These are phyloP conservation scores for Sciurus vulgaris DNA, from an alignment of 2,797 vertebrate species.

Conservation along the genomic window DNA sequence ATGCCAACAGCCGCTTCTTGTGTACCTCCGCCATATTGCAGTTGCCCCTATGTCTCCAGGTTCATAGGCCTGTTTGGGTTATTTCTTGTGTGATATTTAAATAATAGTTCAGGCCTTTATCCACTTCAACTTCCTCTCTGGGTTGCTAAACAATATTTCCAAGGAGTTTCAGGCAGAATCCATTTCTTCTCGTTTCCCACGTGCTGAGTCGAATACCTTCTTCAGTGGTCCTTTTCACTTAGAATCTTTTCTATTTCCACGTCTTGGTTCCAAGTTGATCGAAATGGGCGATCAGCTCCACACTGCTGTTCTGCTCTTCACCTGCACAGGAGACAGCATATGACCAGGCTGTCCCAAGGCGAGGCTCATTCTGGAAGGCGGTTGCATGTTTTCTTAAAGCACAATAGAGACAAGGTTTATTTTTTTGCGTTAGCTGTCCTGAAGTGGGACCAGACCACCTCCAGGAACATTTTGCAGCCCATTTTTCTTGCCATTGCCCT, in stretches of 20 bases:
- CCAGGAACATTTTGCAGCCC: not conserved
- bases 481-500: not conserved
- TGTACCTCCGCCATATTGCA: not conserved
- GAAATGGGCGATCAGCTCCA: not conserved
- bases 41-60: not conserved
- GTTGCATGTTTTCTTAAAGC: not conserved
- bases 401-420: not conserved
- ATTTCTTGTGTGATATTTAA: not conserved
- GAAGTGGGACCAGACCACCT: not conserved
- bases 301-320: not conserved
- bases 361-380: not conserved
- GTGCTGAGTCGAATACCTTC: slow-evolving; percentile 45
- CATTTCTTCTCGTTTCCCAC: slow-evolving; percentile 47
- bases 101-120: not conserved
- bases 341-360: not conserved
- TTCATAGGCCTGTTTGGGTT: not conserved
- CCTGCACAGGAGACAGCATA: not conserved
- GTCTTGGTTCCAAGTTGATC: not conserved
- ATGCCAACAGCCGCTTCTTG: not conserved
- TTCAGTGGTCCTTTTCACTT: slow-evolving; percentile 30
- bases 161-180: slow-evolving; percentile 1
- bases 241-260: slow-evolving; percentile 59
- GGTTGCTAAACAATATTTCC: slow-evolving; percentile 41
- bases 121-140: not conserved
- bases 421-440: not conserved